phyloP scores from a whole-genome alignment of 2,888 invertebrate genomes.

The Aspidapion aeneum region DNA sequence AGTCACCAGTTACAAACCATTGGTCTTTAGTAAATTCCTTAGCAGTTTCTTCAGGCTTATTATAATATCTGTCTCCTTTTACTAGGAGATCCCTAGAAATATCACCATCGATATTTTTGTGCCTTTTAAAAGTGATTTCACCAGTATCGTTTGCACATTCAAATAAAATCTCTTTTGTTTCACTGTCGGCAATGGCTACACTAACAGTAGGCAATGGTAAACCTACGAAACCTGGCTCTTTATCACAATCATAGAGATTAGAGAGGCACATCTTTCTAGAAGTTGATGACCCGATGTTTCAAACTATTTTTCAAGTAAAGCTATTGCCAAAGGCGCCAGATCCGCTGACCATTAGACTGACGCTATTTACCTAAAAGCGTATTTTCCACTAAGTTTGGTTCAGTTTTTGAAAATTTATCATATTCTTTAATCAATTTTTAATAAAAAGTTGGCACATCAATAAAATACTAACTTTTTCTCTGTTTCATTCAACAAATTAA shows the following conservation, averaged over 20 bases:
- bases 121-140: slow-evolving; percentile 58
- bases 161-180: slow-evolving; percentile 34
- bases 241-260: slow-evolving; percentile 64
- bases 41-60: slow-evolving; percentile 63
- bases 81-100: slow-evolving; percentile 58
- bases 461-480: slow-evolving; percentile 67
- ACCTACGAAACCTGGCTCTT: slow-evolving; percentile 67
- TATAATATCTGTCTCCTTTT: slow-evolving; percentile 69
- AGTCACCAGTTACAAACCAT: slow-evolving; percentile 90
- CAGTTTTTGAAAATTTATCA: slow-evolving; percentile 58
- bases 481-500: slow-evolving; percentile 64
- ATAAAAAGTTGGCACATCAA: slow-evolving; percentile 91
- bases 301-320: slow-evolving; percentile 71
- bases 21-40: slow-evolving; percentile 73
- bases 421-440: slow-evolving; percentile 72
- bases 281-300: slow-evolving; percentile 71
- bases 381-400: slow-evolving; percentile 55
- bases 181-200: slow-evolving; percentile 53
- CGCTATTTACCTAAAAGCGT: slow-evolving; percentile 48
- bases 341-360: slow-evolving; percentile 59
- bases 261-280: slow-evolving; percentile 66
- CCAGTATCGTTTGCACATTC: slow-evolving; percentile 39
- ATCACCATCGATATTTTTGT: slow-evolving; percentile 61
- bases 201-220: slow-evolving; percentile 64
- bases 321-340: slow-evolving; percentile 77